Evolutionary conservation across 2,797 vertebrate genomes (phyloP).

Genomic region (Rhabdomys pumilio): DNA sequence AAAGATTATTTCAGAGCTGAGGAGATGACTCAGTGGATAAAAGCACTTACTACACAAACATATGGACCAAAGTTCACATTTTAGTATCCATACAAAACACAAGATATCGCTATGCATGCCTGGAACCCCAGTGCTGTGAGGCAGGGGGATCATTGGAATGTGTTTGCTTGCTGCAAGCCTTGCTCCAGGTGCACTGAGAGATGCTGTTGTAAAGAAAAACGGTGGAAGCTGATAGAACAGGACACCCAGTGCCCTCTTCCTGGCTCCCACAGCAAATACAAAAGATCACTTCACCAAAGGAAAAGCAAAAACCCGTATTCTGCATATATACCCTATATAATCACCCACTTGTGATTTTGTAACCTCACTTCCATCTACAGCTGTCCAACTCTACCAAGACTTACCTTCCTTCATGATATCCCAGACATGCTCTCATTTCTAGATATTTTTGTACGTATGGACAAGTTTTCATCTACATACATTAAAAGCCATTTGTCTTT

Average conservation of each 20-base stretch:
- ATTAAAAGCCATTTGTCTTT: not conserved
- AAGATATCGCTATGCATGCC: fast-evolving
- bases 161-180: not conserved
- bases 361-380: not conserved
- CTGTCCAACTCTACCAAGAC: not conserved
- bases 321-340: not conserved
- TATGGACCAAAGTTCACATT: too few species aligned
- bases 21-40: not conserved
- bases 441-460: not conserved
- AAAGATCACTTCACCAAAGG: not conserved
- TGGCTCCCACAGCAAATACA: not conserved
- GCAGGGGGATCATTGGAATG: too few species aligned
- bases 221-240: not conserved
- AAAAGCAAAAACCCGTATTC: not conserved
- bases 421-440: not conserved
- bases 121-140: not conserved
- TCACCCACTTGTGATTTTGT: not conserved
- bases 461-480: not conserved
- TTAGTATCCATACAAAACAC: not conserved
- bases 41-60: not conserved
- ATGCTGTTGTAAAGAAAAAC: not conserved
- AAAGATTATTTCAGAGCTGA: not conserved
- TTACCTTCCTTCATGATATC: not conserved
- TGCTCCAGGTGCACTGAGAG: not conserved
- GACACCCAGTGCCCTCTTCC: not conserved